phyloP scores from a whole-genome alignment of 2,797 vertebrate species.

The Myotis vivesi region DNA sequence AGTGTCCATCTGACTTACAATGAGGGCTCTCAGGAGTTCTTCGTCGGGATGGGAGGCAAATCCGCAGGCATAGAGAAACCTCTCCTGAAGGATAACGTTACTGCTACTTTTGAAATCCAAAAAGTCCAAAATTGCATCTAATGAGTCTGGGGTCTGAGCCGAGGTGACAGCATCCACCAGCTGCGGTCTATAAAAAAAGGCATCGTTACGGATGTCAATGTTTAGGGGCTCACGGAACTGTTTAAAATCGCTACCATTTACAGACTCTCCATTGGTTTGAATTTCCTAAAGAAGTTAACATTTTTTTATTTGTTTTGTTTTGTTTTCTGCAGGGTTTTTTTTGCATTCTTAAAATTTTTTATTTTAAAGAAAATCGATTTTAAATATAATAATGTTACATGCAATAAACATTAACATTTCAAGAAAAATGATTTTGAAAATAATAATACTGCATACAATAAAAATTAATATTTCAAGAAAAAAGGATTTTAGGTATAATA shows the following conservation, averaged over 20 bases:
- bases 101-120: constrained; percentile 94
- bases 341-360: too few species aligned
- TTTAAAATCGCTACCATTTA: neutral
- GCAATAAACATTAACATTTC: too few species aligned
- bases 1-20: constrained; percentile 86
- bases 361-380: too few species aligned
- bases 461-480: too few species aligned
- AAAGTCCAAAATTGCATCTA: constrained; percentile 93
- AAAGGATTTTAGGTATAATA: too few species aligned
- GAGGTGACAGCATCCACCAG: constrained; percentile 94
- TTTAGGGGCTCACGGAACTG: neutral
- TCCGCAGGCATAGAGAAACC: constrained; percentile 97
- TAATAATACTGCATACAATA: too few species aligned
- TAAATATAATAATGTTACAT: too few species aligned
- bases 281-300: neutral
- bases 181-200: constrained; percentile 89
- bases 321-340: too few species aligned
- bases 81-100: constrained; percentile 90
- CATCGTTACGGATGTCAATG: neutral
- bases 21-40: constrained; percentile 89
- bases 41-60: constrained; percentile 95
- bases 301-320: neutral
- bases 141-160: constrained; percentile 92
- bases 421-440: too few species aligned
- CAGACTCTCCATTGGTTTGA: neutral